Percentiles rank a stretch among this genome's conserved stretches.
phyloP scores from a whole-genome alignment of 2,113 vertebrate genomes.

The Passer domesticus region DNA sequence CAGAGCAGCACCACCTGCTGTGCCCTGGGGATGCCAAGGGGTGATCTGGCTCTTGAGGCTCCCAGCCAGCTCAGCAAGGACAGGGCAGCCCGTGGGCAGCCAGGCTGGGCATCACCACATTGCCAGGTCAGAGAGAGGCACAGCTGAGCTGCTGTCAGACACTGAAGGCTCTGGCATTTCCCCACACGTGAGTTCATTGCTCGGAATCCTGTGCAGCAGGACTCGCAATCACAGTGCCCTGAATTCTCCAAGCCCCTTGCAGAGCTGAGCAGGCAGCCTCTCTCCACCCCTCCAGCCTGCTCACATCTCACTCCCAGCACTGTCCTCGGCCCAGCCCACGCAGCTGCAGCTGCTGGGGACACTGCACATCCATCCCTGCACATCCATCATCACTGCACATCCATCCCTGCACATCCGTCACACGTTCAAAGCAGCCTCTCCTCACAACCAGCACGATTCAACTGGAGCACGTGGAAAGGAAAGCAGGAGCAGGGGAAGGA shows the following conservation, averaged over 20 bases:
- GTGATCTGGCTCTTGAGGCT: neutral
- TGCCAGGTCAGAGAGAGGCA: neutral
- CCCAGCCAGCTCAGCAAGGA: neutral
- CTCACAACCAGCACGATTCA: neutral
- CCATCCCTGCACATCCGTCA: too few relatives aligned
- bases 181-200: neutral
- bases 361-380: too few relatives aligned
- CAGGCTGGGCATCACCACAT: neutral
- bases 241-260: neutral
- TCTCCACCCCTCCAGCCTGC: neutral
- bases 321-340: neutral
- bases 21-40: neutral
- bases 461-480: neutral
- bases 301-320: neutral
- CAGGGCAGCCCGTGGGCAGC: neutral
- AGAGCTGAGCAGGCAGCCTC: neutral
- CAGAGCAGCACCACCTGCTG: neutral
- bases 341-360: neutral
- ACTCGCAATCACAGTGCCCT: neutral
- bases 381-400: too few relatives aligned
- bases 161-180: neutral
- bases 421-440: neutral
- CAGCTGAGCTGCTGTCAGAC: neutral
- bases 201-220: neutral
- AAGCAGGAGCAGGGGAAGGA: neutral